phyloP scores from a whole-genome alignment of 2,113 vertebrate species.

The Corvus hawaiiensis region DNA sequence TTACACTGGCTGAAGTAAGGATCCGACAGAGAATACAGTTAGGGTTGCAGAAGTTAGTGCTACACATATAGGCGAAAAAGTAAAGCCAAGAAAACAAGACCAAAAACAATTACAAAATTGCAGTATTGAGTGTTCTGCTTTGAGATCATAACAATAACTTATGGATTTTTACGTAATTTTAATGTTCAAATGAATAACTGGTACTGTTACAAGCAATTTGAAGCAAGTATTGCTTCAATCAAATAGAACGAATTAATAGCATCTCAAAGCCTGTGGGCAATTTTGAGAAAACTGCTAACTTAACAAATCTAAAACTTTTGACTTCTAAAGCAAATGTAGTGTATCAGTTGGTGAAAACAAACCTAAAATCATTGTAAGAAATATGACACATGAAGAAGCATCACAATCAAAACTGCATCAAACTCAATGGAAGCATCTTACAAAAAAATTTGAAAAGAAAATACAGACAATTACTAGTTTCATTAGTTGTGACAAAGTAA shows the following conservation, averaged over 20 bases:
- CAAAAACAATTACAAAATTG: neutral
- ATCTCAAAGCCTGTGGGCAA: neutral
- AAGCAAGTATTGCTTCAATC: neutral
- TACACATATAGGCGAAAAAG: neutral
- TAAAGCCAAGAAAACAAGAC: neutral
- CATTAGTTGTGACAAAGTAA: neutral
- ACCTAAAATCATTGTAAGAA: neutral
- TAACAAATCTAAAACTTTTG: neutral
- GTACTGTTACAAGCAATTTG: neutral
- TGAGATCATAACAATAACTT: neutral
- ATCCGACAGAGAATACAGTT: accelerated
- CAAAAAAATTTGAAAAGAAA: neutral
- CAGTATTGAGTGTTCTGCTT: neutral
- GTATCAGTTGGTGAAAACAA: neutral
- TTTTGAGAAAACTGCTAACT: neutral
- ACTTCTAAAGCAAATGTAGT: neutral
- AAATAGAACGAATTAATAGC: neutral
- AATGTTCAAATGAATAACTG: neutral
- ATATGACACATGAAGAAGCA: neutral
- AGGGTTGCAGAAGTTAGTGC: neutral
- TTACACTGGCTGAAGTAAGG: neutral
- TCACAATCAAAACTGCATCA: neutral
- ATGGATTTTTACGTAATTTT: neutral
- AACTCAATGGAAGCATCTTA: conserved; percentile 27
- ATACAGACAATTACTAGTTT: neutral